Evolutionary conservation across 2,888 invertebrate species (phyloP).

Genomic region (Ligdia adustata): DNA sequence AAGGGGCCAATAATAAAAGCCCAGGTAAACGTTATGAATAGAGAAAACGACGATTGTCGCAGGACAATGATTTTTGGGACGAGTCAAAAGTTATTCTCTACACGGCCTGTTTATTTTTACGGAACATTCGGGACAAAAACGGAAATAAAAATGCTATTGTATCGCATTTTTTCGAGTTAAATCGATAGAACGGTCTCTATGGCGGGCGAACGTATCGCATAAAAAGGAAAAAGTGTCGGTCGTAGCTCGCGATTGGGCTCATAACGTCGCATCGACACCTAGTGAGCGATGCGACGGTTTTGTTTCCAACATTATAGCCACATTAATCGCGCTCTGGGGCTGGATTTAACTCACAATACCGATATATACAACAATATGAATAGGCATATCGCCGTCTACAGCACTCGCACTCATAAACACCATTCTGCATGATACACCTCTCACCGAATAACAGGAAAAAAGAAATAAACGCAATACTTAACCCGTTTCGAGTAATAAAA

Average conservation of each 20-base stretch:
- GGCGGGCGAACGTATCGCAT: constrained; percentile 46
- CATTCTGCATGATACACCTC: constrained; percentile 25
- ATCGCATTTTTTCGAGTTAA: constrained; percentile 53
- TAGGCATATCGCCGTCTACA: constrained; percentile 34
- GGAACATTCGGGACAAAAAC: constrained; percentile 46
- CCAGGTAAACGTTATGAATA: constrained; percentile 75
- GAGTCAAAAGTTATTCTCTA: constrained; percentile 73
- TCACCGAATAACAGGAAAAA: constrained; percentile 31
- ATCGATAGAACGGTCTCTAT: constrained; percentile 52
- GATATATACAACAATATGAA: constrained; percentile 45
- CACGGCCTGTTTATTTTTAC: constrained; percentile 67
- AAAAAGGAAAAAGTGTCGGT: constrained; percentile 48
- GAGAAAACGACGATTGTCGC: constrained; percentile 68
- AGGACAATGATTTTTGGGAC: constrained; percentile 69
- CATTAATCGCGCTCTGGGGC: not conserved
- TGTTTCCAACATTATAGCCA: not conserved
- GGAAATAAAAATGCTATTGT: constrained; percentile 54
- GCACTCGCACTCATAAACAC: constrained; percentile 20
- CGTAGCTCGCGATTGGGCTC: constrained; percentile 30
- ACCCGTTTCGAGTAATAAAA: constrained; percentile 35
- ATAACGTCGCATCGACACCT: constrained; percentile 31
- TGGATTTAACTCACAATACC: constrained; percentile 2
- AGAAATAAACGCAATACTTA: constrained; percentile 33
- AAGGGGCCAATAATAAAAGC: constrained; percentile 57
- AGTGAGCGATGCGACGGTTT: not conserved